phyloP scores from a whole-genome alignment of 2,888 invertebrate genomes.

The Cataglyphis albicans region DNA sequence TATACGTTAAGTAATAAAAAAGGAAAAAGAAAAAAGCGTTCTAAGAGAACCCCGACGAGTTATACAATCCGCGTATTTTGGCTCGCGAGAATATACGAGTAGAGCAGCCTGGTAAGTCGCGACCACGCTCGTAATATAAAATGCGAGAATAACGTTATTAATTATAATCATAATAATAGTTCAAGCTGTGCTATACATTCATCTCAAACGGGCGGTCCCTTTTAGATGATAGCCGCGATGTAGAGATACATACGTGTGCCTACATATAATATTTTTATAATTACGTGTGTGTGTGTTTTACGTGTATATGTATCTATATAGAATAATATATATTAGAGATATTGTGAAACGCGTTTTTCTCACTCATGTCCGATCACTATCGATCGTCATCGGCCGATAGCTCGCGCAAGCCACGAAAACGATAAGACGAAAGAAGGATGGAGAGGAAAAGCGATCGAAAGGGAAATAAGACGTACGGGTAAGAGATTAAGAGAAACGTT shows the following conservation, averaged over 20 bases:
- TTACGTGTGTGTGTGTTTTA: not conserved
- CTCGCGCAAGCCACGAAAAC: conserved; percentile 48
- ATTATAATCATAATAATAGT: conserved; percentile 3
- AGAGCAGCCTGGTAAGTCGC: conserved; percentile 15
- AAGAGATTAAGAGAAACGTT: conserved; percentile 11
- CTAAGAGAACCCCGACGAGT: not conserved
- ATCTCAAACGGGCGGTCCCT: conserved; percentile 56
- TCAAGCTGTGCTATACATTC: conserved; percentile 10
- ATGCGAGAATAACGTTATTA: conserved; percentile 8
- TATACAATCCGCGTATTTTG: conserved; percentile 11
- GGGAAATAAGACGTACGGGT: not conserved
- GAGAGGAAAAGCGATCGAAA: not conserved
- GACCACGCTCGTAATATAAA: conserved; percentile 28
- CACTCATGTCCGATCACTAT: conserved; percentile 83
- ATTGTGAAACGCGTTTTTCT: conserved; percentile 76
- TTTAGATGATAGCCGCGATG: conserved; percentile 68
- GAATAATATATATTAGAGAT: conserved; percentile 80
- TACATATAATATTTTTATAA: not conserved
- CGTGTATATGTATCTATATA: conserved; percentile 49
- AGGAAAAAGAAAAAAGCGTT: conserved; percentile 2
- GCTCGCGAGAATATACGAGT: conserved; percentile 18
- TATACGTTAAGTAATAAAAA: conserved; percentile 65
- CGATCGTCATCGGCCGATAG: conserved; percentile 64
- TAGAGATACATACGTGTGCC: conserved; percentile 73
- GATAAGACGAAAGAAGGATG: not conserved